Base-by-base conservation (phyloP, 2,113 vertebrate genomes). In the Scortum barcoo region DNA sequence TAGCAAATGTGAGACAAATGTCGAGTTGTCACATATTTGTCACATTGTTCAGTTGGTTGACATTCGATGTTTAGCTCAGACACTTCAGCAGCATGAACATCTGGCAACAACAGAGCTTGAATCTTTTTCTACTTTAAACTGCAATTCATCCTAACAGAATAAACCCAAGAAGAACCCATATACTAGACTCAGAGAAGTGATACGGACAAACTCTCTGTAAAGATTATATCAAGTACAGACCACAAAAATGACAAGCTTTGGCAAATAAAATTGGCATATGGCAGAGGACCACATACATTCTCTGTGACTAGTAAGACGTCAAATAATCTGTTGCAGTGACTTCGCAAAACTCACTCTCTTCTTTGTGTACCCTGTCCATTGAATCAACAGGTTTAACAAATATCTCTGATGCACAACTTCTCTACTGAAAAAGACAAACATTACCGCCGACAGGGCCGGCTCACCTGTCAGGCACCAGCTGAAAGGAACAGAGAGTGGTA, bases 341-440 rank as follows among this genome's bases (percentile, higher is more conserved):
- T 36, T 20, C 11, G 24, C 30, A 51, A 61, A 84, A 65, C 16
- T 12, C 5, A 53, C 10, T 48, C 8, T 28, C 40, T 42, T 56
- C 22, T 16, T 53, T 40, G 5, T 44, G 2, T 68, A 44, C 14
- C 2, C 0, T n/a, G 19, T 65, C 17, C 20, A 12, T 19, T 60
- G 33, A 80, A 62, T 22, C 28, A 68, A 77, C 44, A 22, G 36
- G 26, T 62, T 86, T 42, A 61, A 33, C 48, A 42, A 69, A 68
- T 42, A 48, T 4, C 26, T 22, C 26, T 44, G 16, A 54, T 28
- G 20, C 44, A 58, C 10, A 24, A 7, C 24, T 58, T 54, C 56
- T 16, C 69, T 40, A 40, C 9, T 40, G 9, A 40, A 40, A 86
- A 73, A 56, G 28, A 48, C 9, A 72, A 54, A 26, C 1, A 3